These are phyloP conservation scores for Drosophila pallidifrons DNA, from an alignment of 1,140 invertebrate genomes.

Conservation along the genomic window DNA sequence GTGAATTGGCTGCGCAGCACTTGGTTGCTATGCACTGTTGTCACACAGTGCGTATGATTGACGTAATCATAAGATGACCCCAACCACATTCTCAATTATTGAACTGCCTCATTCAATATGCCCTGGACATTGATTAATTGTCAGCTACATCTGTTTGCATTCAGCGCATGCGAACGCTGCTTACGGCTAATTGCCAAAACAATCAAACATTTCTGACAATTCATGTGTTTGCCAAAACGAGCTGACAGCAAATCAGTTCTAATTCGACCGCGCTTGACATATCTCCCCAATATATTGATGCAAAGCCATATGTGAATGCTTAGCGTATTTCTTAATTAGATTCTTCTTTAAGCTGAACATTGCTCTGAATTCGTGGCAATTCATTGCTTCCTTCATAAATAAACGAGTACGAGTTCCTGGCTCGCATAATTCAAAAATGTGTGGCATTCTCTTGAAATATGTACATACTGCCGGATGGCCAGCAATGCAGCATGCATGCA, in stretches of 20 bases:
- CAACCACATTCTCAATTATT: not conserved
- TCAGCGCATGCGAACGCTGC: not conserved
- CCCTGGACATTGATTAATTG: conserved; percentile 72
- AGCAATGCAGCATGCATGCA: not conserved
- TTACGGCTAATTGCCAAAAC: conserved; percentile 37
- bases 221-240: not conserved
- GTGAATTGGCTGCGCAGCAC: conserved; percentile 19
- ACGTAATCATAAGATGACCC: conserved; percentile 54
- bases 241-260: conserved; percentile 3
- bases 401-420: not conserved
- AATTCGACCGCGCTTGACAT: not conserved
- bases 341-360: not conserved
- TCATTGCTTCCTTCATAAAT: conserved; percentile 22
- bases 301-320: not conserved
- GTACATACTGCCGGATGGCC: no score
- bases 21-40: conserved; percentile 18
- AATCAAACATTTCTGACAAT: conserved; percentile 22
- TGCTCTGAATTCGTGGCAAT: not conserved
- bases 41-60: conserved; percentile 66
- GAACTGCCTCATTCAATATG: conserved; percentile 51
- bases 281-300: not conserved
- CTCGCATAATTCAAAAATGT: conserved; percentile 28
- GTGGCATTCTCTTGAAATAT: conserved; percentile 20
- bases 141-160: conserved; percentile 46
- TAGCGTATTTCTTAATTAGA: not conserved